A percentile compares a stretch with the other conserved stretches of the same genome.
Conservation (phyloP, 2,113 vertebrate species). For the Tor tambroides region DNA sequence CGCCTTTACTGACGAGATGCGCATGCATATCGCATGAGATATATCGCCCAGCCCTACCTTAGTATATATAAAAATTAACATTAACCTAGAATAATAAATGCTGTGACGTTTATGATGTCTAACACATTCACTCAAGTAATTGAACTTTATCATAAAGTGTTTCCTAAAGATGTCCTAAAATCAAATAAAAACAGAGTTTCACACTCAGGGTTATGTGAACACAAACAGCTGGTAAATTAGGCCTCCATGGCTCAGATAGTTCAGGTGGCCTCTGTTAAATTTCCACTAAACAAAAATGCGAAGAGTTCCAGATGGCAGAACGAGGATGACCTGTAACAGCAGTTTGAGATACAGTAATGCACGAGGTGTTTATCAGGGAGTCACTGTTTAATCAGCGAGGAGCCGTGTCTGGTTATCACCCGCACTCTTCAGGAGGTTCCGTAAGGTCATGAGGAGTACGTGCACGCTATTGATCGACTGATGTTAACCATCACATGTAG, state of each 20-base stretch:
- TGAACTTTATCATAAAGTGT: too few species aligned
- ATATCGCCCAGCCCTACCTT: too few species aligned
- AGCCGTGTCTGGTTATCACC: slow-evolving; percentile 36
- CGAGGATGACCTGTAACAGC: neutral
- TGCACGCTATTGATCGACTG: neutral
- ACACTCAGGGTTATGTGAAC: too few species aligned
- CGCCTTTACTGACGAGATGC: too few species aligned
- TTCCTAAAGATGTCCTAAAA: too few species aligned
- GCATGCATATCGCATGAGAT: too few species aligned
- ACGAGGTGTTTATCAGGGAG: slow-evolving; percentile 12
- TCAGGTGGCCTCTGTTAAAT: slow-evolving; percentile 26
- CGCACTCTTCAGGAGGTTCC: slow-evolving; percentile 1
- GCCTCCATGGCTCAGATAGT: neutral
- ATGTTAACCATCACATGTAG: slow-evolving; percentile 6
- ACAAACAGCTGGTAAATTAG: neutral
- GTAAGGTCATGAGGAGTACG: slow-evolving; percentile 11
- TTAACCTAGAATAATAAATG: too few species aligned
- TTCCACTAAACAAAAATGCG: neutral
- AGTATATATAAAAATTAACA: too few species aligned
- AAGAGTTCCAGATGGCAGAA: slow-evolving; percentile 31
- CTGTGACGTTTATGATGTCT: too few species aligned
- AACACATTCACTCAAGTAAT: too few species aligned
- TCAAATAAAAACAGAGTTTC: too few species aligned
- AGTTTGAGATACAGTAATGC: slow-evolving; percentile 8
- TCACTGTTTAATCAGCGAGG: slow-evolving; percentile 34